Conservation (phyloP, 2,113 vertebrate species). For the Limnothrissa miodon region DNA sequence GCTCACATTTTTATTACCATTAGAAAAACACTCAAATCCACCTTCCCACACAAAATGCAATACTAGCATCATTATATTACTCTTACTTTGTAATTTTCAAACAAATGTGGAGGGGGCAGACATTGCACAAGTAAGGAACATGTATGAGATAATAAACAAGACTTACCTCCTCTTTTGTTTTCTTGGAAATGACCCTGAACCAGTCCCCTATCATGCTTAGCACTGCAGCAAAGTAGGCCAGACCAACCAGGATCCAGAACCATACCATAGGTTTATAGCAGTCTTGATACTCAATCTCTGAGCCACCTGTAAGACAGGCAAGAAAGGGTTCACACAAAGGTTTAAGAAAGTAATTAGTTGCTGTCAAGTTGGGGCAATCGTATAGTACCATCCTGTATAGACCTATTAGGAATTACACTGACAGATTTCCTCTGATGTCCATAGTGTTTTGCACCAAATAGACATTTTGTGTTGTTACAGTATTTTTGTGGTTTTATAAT, state of each 20-base stretch:
- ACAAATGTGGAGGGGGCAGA: too few relatives aligned
- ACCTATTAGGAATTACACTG: too few relatives aligned
- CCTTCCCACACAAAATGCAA: too few relatives aligned
- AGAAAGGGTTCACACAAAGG: neutral
- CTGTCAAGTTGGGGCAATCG: neutral
- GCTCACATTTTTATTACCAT: neutral
- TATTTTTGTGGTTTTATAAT: too few relatives aligned
- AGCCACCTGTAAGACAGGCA: constrained; percentile 78
- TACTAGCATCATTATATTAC: too few relatives aligned
- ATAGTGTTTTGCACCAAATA: too few relatives aligned
- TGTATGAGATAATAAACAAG: constrained; percentile 1
- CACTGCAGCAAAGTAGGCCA: constrained; percentile 93
- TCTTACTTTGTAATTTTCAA: too few relatives aligned
- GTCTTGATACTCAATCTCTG: constrained; percentile 88
- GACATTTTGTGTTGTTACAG: too few relatives aligned
- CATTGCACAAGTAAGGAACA: neutral
- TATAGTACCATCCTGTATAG: neutral
- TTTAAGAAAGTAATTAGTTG: neutral
- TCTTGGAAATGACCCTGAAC: constrained; percentile 88
- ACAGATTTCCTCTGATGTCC: too few relatives aligned
- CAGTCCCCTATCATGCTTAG: constrained; percentile 98
- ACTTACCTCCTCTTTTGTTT: constrained; percentile 93
- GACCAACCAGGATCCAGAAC: constrained; percentile 95
- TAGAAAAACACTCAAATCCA: neutral
- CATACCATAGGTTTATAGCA: constrained; percentile 93